A percentile compares a stretch with the other conserved stretches of the same genome.
Conservation (phyloP, 2,797 vertebrate genomes). For the Danionella dracula region DNA sequence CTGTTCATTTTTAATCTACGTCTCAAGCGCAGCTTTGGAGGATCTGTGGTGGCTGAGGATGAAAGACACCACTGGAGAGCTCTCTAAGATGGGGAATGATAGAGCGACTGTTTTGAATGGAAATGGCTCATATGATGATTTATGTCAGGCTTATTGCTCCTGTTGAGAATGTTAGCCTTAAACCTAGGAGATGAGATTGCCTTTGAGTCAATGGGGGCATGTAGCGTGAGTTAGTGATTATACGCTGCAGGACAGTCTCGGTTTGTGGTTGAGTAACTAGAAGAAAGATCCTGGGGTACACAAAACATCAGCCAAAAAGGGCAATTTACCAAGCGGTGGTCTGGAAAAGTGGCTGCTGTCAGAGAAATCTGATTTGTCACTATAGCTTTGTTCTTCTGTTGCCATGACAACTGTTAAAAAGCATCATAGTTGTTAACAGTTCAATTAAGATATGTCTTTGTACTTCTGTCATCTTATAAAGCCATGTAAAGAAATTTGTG, state of each 20-base stretch:
- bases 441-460: too few relatives aligned
- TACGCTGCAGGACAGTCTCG: neutral
- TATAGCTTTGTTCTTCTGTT: neutral
- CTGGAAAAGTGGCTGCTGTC: neutral
- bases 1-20: slow-evolving; percentile 15
- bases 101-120: neutral
- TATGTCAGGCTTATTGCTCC: neutral
- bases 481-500: too few relatives aligned
- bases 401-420: neutral
- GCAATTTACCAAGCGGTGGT: neutral
- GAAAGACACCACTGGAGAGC: neutral
- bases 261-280: neutral
- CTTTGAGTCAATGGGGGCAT: neutral
- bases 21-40: neutral
- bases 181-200: neutral
- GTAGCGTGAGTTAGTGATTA: neutral
- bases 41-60: neutral
- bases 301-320: neutral
- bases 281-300: neutral
- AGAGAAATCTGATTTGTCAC: neutral
- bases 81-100: neutral
- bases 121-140: neutral
- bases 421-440: neutral
- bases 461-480: too few relatives aligned
- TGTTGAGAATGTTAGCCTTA: neutral